Percentiles rank a stretch among this genome's conserved stretches.
Conservation (phyloP, 2,888 invertebrate species). For the Ophion ventricosus region DNA sequence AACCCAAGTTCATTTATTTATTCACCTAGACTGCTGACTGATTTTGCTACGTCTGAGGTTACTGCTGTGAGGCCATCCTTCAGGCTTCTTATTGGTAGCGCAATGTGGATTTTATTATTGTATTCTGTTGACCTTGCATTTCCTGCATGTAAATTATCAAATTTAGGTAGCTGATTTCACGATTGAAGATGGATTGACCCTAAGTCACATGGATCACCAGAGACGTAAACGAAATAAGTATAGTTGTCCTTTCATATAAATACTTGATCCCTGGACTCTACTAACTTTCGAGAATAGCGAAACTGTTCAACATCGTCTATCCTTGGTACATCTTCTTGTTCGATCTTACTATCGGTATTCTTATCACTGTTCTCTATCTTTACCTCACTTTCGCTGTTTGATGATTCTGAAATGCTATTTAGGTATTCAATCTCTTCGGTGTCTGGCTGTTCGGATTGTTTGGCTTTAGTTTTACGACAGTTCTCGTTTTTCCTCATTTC, state of each 20-base stretch:
- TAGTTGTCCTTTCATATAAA: conserved; percentile 37
- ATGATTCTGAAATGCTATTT: too few relatives aligned
- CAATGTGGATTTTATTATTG: conserved; percentile 33
- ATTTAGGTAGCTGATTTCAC: conserved; percentile 15
- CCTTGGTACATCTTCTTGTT: too few relatives aligned
- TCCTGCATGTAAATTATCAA: conserved; percentile 7
- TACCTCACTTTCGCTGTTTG: too few relatives aligned
- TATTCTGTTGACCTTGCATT: too few relatives aligned
- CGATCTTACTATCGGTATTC: too few relatives aligned
- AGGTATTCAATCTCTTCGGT: too few relatives aligned
- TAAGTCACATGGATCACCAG: conserved; percentile 28
- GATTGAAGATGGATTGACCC: conserved; percentile 22
- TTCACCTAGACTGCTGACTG: conserved; percentile 4
- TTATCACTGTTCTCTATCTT: too few relatives aligned
- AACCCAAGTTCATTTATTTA: not conserved
- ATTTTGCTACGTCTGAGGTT: not conserved
- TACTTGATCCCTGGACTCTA: too few relatives aligned
- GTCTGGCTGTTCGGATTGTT: too few relatives aligned
- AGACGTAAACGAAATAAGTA: conserved; percentile 21
- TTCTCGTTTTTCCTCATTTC: not conserved
- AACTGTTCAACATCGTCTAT: too few relatives aligned
- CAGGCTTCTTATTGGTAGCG: conserved; percentile 16
- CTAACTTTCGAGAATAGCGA: too few relatives aligned
- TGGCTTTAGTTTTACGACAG: too few relatives aligned
- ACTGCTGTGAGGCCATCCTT: not conserved